Percentiles rank a stretch among this genome's conserved stretches.
Evolutionary conservation across 92 coral and sea anemone species (phyloP).

Genomic region (Muricea muricata): DNA sequence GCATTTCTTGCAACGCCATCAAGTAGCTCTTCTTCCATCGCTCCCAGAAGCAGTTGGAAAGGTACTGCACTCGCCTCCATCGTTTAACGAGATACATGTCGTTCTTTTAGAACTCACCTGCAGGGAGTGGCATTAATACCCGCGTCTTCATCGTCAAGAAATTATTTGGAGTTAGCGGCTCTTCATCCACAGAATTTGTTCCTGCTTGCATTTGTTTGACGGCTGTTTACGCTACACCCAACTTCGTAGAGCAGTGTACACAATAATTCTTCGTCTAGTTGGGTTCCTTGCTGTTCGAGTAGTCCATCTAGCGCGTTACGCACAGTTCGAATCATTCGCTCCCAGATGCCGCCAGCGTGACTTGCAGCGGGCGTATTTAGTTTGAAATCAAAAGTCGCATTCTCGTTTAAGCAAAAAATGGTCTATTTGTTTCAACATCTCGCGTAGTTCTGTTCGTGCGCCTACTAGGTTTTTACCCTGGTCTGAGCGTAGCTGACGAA

Average conservation of each 20-base stretch:
- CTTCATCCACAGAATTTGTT: not conserved
- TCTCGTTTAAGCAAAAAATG: not conserved
- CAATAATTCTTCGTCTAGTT: conserved; percentile 17
- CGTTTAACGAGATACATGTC: not conserved
- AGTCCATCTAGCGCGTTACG: not conserved
- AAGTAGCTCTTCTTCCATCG: not conserved
- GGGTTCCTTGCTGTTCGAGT: not conserved
- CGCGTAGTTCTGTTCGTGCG: conserved; percentile 4
- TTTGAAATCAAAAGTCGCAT: not conserved
- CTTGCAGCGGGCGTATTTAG: not conserved
- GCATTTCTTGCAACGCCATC: no score
- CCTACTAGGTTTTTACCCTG: conserved; percentile 4
- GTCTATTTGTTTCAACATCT: not conserved
- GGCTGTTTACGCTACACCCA: not conserved
- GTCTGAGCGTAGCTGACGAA: conserved; percentile 4
- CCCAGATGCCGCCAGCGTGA: conserved; percentile 1
- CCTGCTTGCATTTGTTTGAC: conserved; percentile 12
- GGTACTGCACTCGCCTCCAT: not conserved
- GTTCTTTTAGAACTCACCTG: not conserved
- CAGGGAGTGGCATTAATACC: not conserved
- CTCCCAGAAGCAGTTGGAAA: not conserved
- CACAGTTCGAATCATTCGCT: conserved; percentile 19
- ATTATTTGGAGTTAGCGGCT: not conserved
- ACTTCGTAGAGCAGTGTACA: conserved; percentile 7
- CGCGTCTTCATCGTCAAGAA: not conserved